phyloP scores from a whole-genome alignment of 2,888 invertebrate species.

The Anthrax anthrax region DNA sequence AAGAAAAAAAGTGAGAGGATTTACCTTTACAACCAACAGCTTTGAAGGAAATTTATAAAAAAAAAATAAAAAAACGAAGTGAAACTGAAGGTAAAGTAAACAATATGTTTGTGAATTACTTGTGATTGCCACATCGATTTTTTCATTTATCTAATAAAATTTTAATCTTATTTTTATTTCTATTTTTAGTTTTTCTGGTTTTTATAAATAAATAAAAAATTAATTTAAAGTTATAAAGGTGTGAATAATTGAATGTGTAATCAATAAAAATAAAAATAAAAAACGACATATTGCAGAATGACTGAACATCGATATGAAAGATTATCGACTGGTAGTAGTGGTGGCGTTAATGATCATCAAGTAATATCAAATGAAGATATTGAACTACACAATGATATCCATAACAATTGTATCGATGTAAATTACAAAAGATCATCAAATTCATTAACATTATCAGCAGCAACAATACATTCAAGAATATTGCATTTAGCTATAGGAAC shows the following conservation, averaged over 20 bases:
- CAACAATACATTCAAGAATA: conserved; percentile 16
- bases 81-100: not conserved
- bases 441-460: not conserved
- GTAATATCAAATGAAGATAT: conserved; percentile 22
- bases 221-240: too few species aligned
- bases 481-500: conserved; percentile 32
- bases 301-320: conserved; percentile 27
- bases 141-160: not conserved
- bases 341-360: conserved; percentile 18
- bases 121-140: not conserved
- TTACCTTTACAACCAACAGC: too few species aligned
- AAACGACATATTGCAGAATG: conserved; percentile 10
- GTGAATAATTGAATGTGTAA: too few species aligned
- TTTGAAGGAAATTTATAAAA: too few species aligned
- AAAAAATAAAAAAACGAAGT: too few species aligned
- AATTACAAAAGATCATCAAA: not conserved
- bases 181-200: too few species aligned
- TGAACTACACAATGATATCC: conserved; percentile 9
- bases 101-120: too few species aligned
- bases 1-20: too few species aligned
- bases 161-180: too few species aligned
- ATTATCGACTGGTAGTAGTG: conserved; percentile 18
- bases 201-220: too few species aligned
- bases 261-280: not conserved
- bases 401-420: conserved; percentile 12